Evolutionary conservation across 2,113 vertebrate genomes (phyloP), one percentile per base, ranked within the genome.

Genomic region (Brachyistius frenatus): DNA sequence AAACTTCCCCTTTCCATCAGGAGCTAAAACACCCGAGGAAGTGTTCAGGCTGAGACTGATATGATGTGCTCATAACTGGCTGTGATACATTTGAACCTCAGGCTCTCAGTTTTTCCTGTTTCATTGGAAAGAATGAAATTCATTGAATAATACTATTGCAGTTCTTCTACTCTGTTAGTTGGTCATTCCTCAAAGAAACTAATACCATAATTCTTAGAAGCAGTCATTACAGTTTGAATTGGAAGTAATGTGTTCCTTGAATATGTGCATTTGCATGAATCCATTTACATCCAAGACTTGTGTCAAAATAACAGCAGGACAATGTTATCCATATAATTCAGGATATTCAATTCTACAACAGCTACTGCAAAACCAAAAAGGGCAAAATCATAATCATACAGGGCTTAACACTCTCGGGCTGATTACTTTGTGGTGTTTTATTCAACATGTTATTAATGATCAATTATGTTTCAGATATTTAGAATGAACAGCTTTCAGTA

Each of bases 1-100:
- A 61, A 73, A 44, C 32, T 37, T 67, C 55, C 60, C 49, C 6
- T 46, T 80, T 84, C 67, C 55, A 46, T 55, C 46, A 58, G 56
- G 16, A 67, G 81, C 41, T 65, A 54, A 68, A 72, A 67, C 23
- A 70, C 69, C n/a, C 1, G 2, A 62, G 71, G 67, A 82, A 75
- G 66, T 67, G 55, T 72, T 68, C 55, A 58, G 66, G 32, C 58
- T 36, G 11, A 56, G 35, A 65, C 63, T 78, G 81, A 55, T 41
- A 49, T 66, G 53, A 66, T 52, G 32, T 30, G 66, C 66, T 80
- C 15, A 30, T 36, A 55, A 23, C 15, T 75, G 32, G 46, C 69
- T 39, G 33, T 36, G 36, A 15, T 58, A 41, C 61, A 78, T 53
- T 39, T 71, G n/a, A 66, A 66, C 53, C 54, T n/a, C 15, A 1